Evolutionary conservation across 1,140 invertebrate species (phyloP).

Genomic region (Bradynema listronoti): DNA sequence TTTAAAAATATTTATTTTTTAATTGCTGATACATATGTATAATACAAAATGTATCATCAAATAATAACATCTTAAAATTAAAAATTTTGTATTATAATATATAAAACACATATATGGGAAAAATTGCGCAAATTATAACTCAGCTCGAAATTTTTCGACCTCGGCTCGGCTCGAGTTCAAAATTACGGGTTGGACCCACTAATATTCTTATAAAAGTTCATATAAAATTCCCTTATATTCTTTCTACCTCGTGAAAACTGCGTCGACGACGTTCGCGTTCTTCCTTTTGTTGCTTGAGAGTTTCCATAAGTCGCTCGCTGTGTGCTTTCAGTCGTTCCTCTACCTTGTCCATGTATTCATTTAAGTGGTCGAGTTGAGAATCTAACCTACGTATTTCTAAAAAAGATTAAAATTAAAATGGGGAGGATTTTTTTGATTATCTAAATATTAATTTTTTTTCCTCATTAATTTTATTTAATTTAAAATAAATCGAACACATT

Average conservation of each 20-base stretch:
- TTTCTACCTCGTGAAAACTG: constrained; percentile 47
- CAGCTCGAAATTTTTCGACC: too few relatives aligned
- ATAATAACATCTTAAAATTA: too few relatives aligned
- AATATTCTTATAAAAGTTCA: too few relatives aligned
- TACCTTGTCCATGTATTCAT: constrained; percentile 44
- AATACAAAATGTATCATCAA: too few relatives aligned
- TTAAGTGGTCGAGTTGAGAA: constrained; percentile 42
- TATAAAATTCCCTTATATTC: too few relatives aligned
- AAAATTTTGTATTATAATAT: too few relatives aligned
- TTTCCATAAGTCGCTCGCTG: constrained; percentile 39
- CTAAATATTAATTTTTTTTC: not conserved
- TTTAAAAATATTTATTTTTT: too few relatives aligned
- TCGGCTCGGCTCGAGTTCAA: too few relatives aligned
- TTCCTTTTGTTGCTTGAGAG: constrained; percentile 41
- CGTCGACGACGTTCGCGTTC: constrained; percentile 44
- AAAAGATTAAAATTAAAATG: constrained; percentile 13
- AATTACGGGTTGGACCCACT: too few relatives aligned
- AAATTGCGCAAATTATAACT: too few relatives aligned
- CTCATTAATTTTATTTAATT: not conserved
- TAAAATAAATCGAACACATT: not conserved
- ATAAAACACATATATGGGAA: too few relatives aligned
- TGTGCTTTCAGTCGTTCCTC: constrained; percentile 38
- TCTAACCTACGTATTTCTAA: constrained; percentile 42
- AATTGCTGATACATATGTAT: too few relatives aligned
- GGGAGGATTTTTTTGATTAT: not conserved